Conservation (phyloP, 2,797 vertebrate genomes). For the Silurus lanzhouensis region DNA sequence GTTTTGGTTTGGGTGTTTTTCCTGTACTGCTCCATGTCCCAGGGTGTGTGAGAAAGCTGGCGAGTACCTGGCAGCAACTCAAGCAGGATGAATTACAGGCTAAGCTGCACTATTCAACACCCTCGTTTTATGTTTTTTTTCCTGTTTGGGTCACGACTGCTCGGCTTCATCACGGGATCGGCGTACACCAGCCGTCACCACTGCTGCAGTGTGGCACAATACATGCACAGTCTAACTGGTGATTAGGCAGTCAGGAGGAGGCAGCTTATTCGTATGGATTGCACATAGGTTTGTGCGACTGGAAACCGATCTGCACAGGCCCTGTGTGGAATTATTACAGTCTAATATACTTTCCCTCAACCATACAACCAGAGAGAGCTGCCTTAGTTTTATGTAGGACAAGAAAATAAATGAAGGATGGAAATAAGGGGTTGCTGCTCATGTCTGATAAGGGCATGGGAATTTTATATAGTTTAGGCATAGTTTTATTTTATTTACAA, state of each 20-base stretch:
- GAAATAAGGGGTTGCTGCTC: conserved; percentile 43
- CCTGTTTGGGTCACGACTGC: conserved; percentile 49
- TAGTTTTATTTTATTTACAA: background rate
- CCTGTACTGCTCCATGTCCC: conserved; percentile 46
- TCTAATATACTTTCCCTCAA: conserved; percentile 60
- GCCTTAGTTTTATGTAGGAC: conserved; percentile 65
- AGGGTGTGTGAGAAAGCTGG: conserved; percentile 53
- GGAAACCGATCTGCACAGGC: conserved; percentile 27
- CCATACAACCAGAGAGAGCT: conserved; percentile 56
- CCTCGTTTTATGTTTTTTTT: conserved; percentile 19
- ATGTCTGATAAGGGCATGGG: conserved; percentile 18
- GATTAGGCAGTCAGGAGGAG: conserved; percentile 41
- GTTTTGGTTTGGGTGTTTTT: conserved; percentile 46
- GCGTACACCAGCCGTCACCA: conserved; percentile 46
- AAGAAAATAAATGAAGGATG: conserved; percentile 49
- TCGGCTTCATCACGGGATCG: conserved; percentile 38
- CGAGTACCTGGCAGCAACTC: conserved; percentile 63
- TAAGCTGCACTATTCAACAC: conserved; percentile 52
- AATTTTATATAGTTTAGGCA: background rate
- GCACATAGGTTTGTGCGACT: conserved; percentile 38
- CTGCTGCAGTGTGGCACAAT: conserved; percentile 45
- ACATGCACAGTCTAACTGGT: conserved; percentile 43
- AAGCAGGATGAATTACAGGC: conserved; percentile 65
- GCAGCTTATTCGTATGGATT: conserved; percentile 32
- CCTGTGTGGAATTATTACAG: conserved; percentile 37